Evolutionary conservation across 2,888 invertebrate species (phyloP).

Genomic region (Carabus problematicus): DNA sequence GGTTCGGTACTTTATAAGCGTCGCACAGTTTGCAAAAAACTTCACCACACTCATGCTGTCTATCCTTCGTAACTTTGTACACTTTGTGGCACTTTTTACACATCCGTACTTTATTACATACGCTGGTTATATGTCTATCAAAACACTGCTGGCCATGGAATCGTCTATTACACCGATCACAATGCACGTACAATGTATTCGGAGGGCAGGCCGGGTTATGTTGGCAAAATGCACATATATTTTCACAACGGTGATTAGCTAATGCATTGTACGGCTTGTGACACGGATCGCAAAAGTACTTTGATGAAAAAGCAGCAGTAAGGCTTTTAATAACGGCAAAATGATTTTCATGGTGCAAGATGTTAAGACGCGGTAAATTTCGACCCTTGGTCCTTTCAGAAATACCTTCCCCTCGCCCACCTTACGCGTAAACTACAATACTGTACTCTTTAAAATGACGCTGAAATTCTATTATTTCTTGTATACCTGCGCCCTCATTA

Average conservation of each 20-base stretch:
- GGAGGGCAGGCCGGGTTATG: too few species aligned
- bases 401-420: neutral
- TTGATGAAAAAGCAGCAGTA: neutral
- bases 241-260: neutral
- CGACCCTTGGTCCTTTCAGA: neutral
- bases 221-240: neutral
- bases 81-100: neutral
- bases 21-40: neutral
- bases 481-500: neutral
- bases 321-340: neutral
- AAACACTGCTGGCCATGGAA: too few species aligned
- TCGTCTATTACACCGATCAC: too few species aligned
- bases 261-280: neutral
- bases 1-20: neutral
- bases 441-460: neutral
- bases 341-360: neutral
- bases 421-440: too few species aligned
- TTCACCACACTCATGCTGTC: neutral
- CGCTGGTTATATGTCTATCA: too few species aligned
- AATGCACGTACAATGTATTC: too few species aligned
- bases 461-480: conserved; percentile 12
- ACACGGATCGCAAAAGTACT: conserved; percentile 1
- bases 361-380: neutral
- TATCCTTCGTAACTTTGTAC: too few species aligned
- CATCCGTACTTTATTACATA: neutral